phyloP scores from a whole-genome alignment of 1,140 invertebrate genomes.

The Rhopalosiphum maidis region DNA sequence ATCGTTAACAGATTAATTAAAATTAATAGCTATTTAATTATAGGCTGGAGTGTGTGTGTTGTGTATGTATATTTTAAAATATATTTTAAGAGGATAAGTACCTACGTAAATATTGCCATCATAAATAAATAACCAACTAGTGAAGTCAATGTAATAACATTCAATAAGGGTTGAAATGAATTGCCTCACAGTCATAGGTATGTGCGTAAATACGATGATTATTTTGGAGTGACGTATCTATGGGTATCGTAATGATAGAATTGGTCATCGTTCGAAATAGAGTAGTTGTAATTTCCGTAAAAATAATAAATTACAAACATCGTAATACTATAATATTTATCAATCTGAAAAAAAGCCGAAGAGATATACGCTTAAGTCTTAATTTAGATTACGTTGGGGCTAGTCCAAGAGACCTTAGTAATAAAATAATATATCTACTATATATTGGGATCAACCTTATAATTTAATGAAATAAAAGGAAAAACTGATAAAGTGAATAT shows the following conservation, averaged over 20 bases:
- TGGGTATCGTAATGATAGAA: neutral
- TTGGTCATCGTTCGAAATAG: neutral
- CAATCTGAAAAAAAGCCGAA: neutral
- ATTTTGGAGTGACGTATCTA: neutral
- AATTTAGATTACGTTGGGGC: neutral
- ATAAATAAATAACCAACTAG: neutral
- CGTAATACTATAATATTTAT: neutral
- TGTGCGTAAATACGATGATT: neutral
- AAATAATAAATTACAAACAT: neutral
- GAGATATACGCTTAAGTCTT: neutral
- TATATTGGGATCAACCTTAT: neutral
- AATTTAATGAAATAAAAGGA: neutral
- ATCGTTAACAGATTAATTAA: neutral
- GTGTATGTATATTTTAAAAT: too few relatives aligned
- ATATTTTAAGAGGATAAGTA: conserved; percentile 8
- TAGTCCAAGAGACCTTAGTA: neutral
- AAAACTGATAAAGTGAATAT: neutral
- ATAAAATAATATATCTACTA: neutral
- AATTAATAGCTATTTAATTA: conserved; percentile 19
- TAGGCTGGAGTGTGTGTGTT: neutral
- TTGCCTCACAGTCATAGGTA: neutral
- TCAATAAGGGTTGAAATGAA: neutral
- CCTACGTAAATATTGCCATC: neutral
- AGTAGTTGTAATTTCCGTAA: neutral
- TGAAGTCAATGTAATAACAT: neutral